These are phyloP conservation scores for Proisotoma minuta DNA, from an alignment of 2,888 invertebrate species.

Conservation along the genomic window DNA sequence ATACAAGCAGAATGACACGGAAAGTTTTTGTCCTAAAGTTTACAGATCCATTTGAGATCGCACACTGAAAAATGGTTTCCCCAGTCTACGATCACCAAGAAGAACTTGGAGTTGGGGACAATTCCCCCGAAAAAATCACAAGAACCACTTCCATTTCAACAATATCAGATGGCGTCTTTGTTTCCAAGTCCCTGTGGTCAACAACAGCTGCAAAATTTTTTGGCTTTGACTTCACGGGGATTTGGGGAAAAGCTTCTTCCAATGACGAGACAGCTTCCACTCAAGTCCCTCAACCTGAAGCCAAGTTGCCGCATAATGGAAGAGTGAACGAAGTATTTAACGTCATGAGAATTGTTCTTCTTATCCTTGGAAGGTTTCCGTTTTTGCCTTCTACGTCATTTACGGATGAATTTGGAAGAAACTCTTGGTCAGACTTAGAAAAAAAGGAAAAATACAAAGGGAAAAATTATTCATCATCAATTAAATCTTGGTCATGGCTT, in stretches of 20 bases:
- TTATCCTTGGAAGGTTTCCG: conserved; percentile 27
- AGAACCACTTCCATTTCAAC: too few relatives aligned
- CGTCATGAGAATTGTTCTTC: conserved; percentile 19
- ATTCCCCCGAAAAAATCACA: too few relatives aligned
- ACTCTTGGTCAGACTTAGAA: not conserved
- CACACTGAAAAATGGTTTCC: not conserved
- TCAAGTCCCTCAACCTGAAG: not conserved
- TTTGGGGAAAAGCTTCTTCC: not conserved
- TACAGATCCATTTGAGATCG: too few relatives aligned
- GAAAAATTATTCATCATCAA: conserved; percentile 10
- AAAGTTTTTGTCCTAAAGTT: too few relatives aligned
- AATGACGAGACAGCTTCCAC: too few relatives aligned
- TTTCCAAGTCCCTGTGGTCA: not conserved
- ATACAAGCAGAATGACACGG: too few relatives aligned
- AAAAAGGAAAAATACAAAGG: not conserved
- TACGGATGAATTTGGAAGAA: not conserved
- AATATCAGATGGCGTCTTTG: too few relatives aligned
- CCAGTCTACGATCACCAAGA: not conserved
- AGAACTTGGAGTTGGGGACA: too few relatives aligned
- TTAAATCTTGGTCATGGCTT: conserved; percentile 26
- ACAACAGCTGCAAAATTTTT: not conserved
- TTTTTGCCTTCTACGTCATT: conserved; percentile 10
- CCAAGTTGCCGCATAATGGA: conserved; percentile 3
- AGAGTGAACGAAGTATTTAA: conserved; percentile 20
- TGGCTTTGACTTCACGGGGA: not conserved